Evolutionary conservation across 2,888 invertebrate species (phyloP), one percentile per base, ranked within the genome.

Genomic region (Drosophila nigritarsus): DNA sequence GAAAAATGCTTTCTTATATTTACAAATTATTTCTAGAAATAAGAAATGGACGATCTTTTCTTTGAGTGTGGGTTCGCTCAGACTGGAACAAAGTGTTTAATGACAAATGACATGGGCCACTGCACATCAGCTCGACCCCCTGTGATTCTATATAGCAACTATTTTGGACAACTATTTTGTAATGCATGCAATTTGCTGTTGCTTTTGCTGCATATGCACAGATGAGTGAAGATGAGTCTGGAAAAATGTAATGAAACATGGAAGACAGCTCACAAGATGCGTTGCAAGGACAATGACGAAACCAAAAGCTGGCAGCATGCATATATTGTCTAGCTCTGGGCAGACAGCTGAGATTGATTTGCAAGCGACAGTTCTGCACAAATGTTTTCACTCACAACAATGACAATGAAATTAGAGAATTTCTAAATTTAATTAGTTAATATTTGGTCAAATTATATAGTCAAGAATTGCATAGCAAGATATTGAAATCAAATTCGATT

Each of bases 91-190:
- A 76, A 85, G 88, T 85, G 80, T 89, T 90, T 80, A 89, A 90
- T 87, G 87, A 90, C 90, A 87, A 90, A 87, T 89, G 90, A 90
- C 87, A 89, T 76, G 86, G 83, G 64, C 73, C 65, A 84, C 68
- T 71, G 80, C 73, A 78, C 69, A 63, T 36, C 61, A 53, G 61
- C 51, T 36, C 38, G 66, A 40, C 40, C 27, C 13, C n/a, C 34
- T 45, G 34, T 55, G 36, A 42, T 70, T 53, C 48, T 58, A 64
- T 59, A 42, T 24, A 8, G 38, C 59, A 49, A 38, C 38, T 55
- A 55, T 53, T 61, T 45, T 40, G 45, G 60, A 56, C 45, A 29
- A 65, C 55, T 55, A 55, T 55, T 48, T 20, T 24, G 24, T 18
- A 36, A 20, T 36, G 36, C 27, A 18, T 34, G 36, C 55, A 20